Percentiles rank a stretch among this genome's conserved stretches.
These are phyloP conservation scores for Lophura nycthemera DNA, from an alignment of 2,113 vertebrate genomes.

Conservation along the genomic window DNA sequence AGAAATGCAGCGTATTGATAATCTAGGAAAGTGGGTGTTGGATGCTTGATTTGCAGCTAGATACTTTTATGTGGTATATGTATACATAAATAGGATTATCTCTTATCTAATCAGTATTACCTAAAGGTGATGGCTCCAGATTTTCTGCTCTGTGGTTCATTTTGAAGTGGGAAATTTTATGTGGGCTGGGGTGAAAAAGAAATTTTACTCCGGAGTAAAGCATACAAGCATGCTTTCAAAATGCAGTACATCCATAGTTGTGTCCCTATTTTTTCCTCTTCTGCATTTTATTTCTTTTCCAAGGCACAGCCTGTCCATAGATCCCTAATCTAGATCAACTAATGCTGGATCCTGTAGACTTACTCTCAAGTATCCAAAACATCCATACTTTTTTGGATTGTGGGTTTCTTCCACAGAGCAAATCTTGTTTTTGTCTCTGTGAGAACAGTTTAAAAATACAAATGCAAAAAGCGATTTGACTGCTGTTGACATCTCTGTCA, in stretches of 20 bases:
- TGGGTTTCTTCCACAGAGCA: neutral
- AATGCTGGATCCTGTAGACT: neutral
- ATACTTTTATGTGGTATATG: neutral
- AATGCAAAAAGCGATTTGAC: neutral
- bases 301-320: neutral
- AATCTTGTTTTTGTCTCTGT: neutral
- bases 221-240: neutral
- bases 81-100: neutral
- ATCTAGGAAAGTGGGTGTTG: neutral
- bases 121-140: neutral
- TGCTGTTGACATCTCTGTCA: neutral
- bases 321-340: neutral
- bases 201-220: neutral
- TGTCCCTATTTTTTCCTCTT: neutral
- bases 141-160: neutral
- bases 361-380: neutral
- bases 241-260: neutral
- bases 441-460: neutral
- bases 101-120: neutral
- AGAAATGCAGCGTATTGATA: neutral
- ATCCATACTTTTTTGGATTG: neutral
- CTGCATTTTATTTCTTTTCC: neutral
- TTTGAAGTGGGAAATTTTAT: neutral
- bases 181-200: neutral
- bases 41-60: neutral